These are phyloP conservation scores for Prionailurus viverrinus DNA, from an alignment of 2,113 vertebrate species.

Conservation along the genomic window DNA sequence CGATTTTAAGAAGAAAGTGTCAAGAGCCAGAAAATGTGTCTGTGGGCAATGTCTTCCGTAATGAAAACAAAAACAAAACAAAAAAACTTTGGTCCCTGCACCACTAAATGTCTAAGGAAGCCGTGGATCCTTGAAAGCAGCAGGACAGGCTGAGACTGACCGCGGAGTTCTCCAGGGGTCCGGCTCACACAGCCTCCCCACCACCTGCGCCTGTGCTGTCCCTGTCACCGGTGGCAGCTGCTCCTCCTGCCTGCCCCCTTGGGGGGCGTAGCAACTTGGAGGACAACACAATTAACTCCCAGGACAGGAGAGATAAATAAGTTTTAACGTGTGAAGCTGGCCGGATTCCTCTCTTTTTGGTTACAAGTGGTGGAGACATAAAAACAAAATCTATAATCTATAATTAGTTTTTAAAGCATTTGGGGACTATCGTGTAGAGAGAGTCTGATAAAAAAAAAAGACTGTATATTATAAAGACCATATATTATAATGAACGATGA, in stretches of 20 bases:
- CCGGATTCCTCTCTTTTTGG: background rate
- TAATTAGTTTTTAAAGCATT: background rate
- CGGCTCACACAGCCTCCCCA: fast-evolving
- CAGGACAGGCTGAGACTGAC: background rate
- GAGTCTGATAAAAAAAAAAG: background rate
- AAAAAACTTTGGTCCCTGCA: background rate
- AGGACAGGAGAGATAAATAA: background rate
- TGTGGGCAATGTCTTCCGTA: background rate
- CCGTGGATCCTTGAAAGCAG: fast-evolving
- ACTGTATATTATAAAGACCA: background rate
- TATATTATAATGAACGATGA: background rate
- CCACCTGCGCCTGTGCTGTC: background rate
- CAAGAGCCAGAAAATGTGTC: background rate
- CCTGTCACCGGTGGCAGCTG: background rate
- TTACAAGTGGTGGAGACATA: background rate
- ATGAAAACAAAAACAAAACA: background rate
- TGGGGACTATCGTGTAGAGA: background rate
- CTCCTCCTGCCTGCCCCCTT: too few species aligned
- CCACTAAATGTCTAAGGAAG: background rate
- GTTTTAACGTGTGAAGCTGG: background rate
- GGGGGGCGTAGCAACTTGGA: background rate
- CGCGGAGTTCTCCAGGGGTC: background rate
- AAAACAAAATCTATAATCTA: background rate
- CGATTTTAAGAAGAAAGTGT: constrained; percentile 4
- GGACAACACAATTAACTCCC: background rate